Evolutionary conservation across 2,888 invertebrate genomes (phyloP).

Genomic region (Agrotis segetum): DNA sequence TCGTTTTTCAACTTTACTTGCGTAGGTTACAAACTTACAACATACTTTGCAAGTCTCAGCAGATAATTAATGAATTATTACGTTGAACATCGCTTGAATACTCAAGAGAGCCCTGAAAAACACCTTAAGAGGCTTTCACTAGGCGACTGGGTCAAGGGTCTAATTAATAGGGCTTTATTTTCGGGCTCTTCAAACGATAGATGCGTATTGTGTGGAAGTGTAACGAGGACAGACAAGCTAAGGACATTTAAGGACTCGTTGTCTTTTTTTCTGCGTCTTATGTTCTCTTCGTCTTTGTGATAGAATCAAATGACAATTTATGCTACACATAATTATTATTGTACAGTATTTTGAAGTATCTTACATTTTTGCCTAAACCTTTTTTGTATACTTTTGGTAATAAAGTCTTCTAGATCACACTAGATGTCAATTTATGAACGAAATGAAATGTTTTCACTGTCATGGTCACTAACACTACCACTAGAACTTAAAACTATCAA

Average conservation of each 20-base stretch:
- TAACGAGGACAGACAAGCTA: neutral
- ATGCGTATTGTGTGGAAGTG: neutral
- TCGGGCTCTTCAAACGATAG: neutral
- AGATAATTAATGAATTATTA: conserved; percentile 1
- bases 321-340: no score
- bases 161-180: conserved; percentile 26
- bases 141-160: conserved; percentile 35
- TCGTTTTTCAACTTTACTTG: no score
- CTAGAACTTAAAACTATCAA: no score
- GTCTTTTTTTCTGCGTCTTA: neutral
- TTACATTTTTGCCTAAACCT: no score
- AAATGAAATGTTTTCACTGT: no score
- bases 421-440: neutral
- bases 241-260: neutral
- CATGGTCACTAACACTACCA: no score
- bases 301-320: no score
- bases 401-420: no score
- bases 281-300: neutral
- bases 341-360: no score
- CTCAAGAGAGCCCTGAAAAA: conserved; percentile 18
- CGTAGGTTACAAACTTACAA: no score
- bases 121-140: conserved; percentile 16
- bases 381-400: no score
- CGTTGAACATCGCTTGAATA: conserved; percentile 2
- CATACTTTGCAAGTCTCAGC: no score